These are phyloP conservation scores for Tragelaphus strepsiceros DNA, from an alignment of 2,113 vertebrate genomes.

Conservation along the genomic window DNA sequence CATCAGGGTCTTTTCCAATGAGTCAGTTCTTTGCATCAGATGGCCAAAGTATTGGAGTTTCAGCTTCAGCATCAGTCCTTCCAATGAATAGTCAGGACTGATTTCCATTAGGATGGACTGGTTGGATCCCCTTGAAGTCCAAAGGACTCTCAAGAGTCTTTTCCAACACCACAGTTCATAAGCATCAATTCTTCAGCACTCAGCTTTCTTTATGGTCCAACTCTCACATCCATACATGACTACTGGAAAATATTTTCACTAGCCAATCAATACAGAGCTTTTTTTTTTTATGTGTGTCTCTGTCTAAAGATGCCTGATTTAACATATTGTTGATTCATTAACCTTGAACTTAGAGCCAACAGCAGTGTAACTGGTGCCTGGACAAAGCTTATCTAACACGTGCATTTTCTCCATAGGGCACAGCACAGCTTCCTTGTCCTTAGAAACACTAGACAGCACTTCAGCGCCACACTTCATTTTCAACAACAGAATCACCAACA, in stretches of 20 bases:
- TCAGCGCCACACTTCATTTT: not conserved
- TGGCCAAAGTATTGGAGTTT: not conserved
- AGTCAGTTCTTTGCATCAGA: not conserved
- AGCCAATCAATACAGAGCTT: too few relatives aligned
- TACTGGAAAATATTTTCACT: not conserved
- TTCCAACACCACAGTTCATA: not conserved
- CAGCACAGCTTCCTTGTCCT: not conserved
- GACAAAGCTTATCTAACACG: not conserved
- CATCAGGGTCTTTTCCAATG: not conserved
- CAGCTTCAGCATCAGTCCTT: not conserved
- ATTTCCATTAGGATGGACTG: not conserved
- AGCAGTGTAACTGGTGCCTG: not conserved
- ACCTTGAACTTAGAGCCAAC: not conserved
- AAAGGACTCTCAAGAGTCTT: not conserved
- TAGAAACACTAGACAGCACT: not conserved
- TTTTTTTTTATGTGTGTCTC: not conserved
- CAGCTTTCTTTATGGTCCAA: not conserved
- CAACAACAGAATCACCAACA: not conserved
- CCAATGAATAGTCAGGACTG: not conserved
- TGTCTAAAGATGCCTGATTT: not conserved
- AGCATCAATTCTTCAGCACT: rapidly evolving
- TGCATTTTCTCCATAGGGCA: not conserved
- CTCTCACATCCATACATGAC: not conserved
- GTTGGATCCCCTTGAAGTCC: not conserved
- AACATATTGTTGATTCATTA: not conserved